These are phyloP conservation scores for Caenorhabditis afra DNA, from an alignment of 2,888 invertebrate genomes.

Conservation along the genomic window DNA sequence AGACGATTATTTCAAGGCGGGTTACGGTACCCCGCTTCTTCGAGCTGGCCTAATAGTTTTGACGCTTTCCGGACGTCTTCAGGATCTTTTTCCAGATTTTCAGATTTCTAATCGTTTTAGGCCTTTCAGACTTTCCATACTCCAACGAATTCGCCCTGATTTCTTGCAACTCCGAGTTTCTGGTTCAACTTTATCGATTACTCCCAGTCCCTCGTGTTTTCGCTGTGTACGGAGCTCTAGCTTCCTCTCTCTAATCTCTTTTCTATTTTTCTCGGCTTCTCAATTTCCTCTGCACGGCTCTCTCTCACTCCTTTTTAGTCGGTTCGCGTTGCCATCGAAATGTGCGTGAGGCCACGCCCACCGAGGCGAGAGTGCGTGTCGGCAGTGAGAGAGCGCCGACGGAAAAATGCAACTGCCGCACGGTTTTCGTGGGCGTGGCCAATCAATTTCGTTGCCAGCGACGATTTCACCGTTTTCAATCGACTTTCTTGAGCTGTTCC, in stretches of 20 bases:
- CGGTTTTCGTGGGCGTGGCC: conserved; percentile 39
- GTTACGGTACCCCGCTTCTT: too few relatives aligned
- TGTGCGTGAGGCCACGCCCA: conserved; percentile 2
- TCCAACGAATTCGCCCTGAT: too few relatives aligned
- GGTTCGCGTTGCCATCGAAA: neutral
- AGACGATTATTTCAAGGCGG: neutral
- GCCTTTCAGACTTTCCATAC: too few relatives aligned
- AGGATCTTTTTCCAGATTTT: too few relatives aligned
- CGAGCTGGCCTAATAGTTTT: too few relatives aligned
- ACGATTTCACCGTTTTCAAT: neutral
- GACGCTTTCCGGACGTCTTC: too few relatives aligned
- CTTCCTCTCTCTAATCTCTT: too few relatives aligned
- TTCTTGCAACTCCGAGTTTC: too few relatives aligned
- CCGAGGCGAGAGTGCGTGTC: neutral
- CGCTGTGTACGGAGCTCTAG: too few relatives aligned
- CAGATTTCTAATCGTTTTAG: too few relatives aligned
- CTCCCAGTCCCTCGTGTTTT: too few relatives aligned
- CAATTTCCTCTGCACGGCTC: neutral
- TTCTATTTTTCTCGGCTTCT: neutral
- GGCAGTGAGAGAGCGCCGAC: conserved; percentile 11
- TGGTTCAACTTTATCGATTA: too few relatives aligned
- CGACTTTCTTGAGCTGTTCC: conserved; percentile 3
- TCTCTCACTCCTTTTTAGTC: neutral
- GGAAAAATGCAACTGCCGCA: conserved; percentile 43
- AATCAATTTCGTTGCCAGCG: conserved; percentile 49